Percentiles rank a stretch among this genome's conserved stretches.
Evolutionary conservation across 2,888 invertebrate genomes (phyloP).

Genomic region (Cantharis rustica): DNA sequence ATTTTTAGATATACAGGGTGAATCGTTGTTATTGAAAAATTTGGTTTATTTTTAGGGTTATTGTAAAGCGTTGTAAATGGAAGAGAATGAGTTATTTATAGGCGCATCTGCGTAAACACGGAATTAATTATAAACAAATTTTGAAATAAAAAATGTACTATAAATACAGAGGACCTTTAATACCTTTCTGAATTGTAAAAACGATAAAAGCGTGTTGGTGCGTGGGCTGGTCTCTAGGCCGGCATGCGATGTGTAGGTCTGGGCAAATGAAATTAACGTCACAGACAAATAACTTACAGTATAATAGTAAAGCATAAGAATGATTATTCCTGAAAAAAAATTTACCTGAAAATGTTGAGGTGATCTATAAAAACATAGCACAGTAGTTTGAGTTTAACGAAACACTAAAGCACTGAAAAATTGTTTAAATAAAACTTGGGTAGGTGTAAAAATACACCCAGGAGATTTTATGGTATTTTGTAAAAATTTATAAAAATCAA

Average conservation of each 20-base stretch:
- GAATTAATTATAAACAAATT: neutral
- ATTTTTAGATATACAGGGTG: neutral
- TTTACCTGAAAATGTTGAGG: neutral
- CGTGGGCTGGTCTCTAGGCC: conserved; percentile 36
- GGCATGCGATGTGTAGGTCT: conserved; percentile 34
- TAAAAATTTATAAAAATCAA: neutral
- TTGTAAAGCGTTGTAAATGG: neutral
- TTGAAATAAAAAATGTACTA: neutral
- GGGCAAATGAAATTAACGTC: conserved; percentile 30
- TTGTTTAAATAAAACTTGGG: neutral
- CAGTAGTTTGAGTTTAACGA: neutral
- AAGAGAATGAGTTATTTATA: neutral
- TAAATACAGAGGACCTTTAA: neutral
- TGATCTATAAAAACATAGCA: neutral
- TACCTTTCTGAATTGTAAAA: conserved; percentile 21
- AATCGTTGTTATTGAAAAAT: neutral
- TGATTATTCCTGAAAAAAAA: neutral
- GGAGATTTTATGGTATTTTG: neutral
- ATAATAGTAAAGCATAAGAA: neutral
- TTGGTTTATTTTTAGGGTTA: neutral
- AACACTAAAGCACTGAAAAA: neutral
- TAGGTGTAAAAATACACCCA: neutral
- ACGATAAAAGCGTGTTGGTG: conserved; percentile 28
- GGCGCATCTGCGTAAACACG: neutral
- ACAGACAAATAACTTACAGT: conserved; percentile 5